Conservation (phyloP, 1,140 invertebrate species). For the Camponotus vicinus region DNA sequence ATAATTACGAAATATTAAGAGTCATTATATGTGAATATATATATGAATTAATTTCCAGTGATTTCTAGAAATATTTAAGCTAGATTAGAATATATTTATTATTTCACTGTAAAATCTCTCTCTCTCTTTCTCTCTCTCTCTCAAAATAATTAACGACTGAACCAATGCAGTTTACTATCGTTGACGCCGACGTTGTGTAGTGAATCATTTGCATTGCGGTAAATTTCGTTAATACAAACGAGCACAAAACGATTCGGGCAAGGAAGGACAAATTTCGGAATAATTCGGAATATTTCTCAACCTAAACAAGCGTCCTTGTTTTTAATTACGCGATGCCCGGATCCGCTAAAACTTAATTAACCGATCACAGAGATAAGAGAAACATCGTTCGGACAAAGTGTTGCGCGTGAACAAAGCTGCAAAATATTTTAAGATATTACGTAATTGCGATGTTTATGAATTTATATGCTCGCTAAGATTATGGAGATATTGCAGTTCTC, state of each 20-base stretch:
- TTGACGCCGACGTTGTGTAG: not conserved
- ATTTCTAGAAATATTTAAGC: slow-evolving; percentile 5
- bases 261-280: slow-evolving; percentile 41
- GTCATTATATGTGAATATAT: not conserved
- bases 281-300: slow-evolving; percentile 28
- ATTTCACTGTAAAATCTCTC: not conserved
- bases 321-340: slow-evolving; percentile 46
- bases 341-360: slow-evolving; percentile 62
- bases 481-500: slow-evolving; percentile 32
- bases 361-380: slow-evolving; percentile 63
- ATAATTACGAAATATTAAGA: not conserved
- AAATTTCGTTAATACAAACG: slow-evolving; percentile 27
- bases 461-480: slow-evolving; percentile 37
- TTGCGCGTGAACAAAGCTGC: not conserved
- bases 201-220: slow-evolving; percentile 20
- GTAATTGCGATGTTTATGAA: slow-evolving; percentile 32
- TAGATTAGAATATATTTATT: not conserved
- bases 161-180: not conserved
- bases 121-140: too few relatives aligned
- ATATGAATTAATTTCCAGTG: not conserved
- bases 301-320: slow-evolving; percentile 62
- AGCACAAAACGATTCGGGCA: not conserved
- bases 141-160: slow-evolving; percentile 5
- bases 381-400: slow-evolving; percentile 7
- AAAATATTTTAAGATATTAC: slow-evolving; percentile 29